Evolutionary conservation across 2,113 vertebrate genomes (phyloP).

Genomic region (Zingel zingel): DNA sequence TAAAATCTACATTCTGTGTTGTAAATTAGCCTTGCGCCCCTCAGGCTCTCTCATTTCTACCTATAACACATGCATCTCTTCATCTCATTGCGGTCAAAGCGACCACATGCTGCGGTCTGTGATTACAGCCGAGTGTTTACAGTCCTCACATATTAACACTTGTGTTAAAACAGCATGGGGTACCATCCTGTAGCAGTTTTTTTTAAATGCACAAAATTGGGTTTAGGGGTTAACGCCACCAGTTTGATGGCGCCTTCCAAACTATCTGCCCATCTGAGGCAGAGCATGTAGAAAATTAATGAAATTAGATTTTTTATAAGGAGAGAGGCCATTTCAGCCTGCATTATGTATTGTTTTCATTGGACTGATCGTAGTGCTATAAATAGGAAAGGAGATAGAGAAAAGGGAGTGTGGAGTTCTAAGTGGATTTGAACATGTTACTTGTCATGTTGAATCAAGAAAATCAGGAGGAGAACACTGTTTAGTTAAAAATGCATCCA

Average conservation of each 20-base stretch:
- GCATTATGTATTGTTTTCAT: slow-evolving; percentile 30
- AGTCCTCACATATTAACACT: slow-evolving; percentile 80
- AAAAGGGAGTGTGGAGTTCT: slow-evolving; percentile 3
- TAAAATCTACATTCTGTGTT: slow-evolving; percentile 40
- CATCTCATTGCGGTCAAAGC: slow-evolving; percentile 47
- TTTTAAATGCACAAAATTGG: slow-evolving; percentile 16
- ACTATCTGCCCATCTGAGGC: not conserved
- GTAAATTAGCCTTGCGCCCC: slow-evolving; percentile 40
- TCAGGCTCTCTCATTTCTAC: slow-evolving; percentile 46
- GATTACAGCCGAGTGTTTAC: slow-evolving; percentile 81
- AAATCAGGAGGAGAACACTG: not conserved
- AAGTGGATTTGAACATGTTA: slow-evolving; percentile 1
- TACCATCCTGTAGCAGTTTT: slow-evolving; percentile 46
- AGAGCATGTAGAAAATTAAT: not conserved
- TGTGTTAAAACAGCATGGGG: slow-evolving; percentile 81
- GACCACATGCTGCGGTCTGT: slow-evolving; percentile 58
- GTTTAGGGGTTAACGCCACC: not conserved
- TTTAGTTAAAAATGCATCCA: slow-evolving; percentile 12
- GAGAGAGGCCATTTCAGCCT: not conserved
- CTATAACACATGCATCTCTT: slow-evolving; percentile 63
- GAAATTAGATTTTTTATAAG: slow-evolving; percentile 1
- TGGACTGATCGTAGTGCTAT: not conserved
- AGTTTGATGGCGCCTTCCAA: slow-evolving; percentile 17
- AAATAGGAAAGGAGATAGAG: slow-evolving; percentile 7
- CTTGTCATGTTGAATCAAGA: not conserved